Evolutionary conservation across 2,888 invertebrate species (phyloP), one percentile per base, ranked within the genome.

Genomic region (Sphecodes monilicornis): DNA sequence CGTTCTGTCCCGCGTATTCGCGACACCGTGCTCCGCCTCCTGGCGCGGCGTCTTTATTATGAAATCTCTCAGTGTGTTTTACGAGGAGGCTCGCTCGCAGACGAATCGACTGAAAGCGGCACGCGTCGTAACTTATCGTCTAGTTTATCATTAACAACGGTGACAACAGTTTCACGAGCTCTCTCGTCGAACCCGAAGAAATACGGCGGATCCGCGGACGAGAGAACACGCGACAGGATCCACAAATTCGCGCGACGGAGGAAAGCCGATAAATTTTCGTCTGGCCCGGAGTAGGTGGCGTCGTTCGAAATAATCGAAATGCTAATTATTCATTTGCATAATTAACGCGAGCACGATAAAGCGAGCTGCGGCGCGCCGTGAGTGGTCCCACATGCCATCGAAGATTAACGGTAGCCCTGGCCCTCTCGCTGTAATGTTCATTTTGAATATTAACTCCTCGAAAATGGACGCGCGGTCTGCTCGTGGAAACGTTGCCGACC

Each of bases 241-340:
- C 66, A 77, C 64, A 72, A 77, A 80, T 73, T 78, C 54, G 75
- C 74, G 80, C 36, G 29, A 13, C 29, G 60, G 66, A 13, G 16
- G 43, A 26, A 66, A 5, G 11, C 76, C 80, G 80, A 80, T 84
- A 85, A 85, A 82, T 90, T 83, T 84, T 82, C 70, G 43, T 60
- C 64, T 60, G 69, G 69, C 29, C 69, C 39, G 69, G 75, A 46
- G 76, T 79, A 43, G 80, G 80, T 81, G 79, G 80, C 90, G 84
- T 80, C 74, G 84, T 36, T 84, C 82, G 91, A 93, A 94, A 93
- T 94, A 92, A 94, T 94, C 91, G 92, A 92, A 92, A 93, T 91
- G 93, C 91, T 93, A 93, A 94, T 94, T 93, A 92, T 91, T 93
- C 92, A 91, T 93, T 92, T 92, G 92, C 93, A 94, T 94, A 94